Evolutionary conservation across 2,888 invertebrate genomes (phyloP), one percentile per base, ranked within the genome.

Genomic region (Odontomyia ornata): DNA sequence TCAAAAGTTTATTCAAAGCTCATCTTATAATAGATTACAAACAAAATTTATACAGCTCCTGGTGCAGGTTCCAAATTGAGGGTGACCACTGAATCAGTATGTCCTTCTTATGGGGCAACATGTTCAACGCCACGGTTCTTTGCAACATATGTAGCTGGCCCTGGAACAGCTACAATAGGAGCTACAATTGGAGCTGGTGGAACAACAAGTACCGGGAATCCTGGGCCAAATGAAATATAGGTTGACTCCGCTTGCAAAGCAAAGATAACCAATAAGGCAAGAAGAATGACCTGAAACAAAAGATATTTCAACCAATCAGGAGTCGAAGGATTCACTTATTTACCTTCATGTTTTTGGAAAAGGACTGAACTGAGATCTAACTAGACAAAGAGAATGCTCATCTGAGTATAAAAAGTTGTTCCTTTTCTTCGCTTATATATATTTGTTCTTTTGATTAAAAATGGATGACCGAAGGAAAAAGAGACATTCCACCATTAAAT

Each of bases 51-150:
- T 5, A 65, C 9, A 60, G 87, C 87, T 82, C 87, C 87, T 80
- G 87, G 86, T 46, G 87, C 87, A 76, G 87, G 87, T 75, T 85
- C 86, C 21, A 86, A 83, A 82, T 87, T 87, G 77, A 87, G 82
- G 11, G 77, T 75, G 36, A 77, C 65, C n/a, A 73, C 79, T 30
- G 79, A 79, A 27, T 75, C 69, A n/a, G 57, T 43, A 80, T 87
- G 87, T 81, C 86, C 85, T 47, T 87, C 86, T 56, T 86, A 82
- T n/a, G 87, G 86, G 67, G 87, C 87, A 43, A 84, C 83, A 79
- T 87, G 87, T 5, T 86, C 80, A 36, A 87, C 83, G 75, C 87
- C 87, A 79, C 85, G 84, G 69, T 84, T 87, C 56, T 87, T 86
- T 71, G 87, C 87, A 47, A 87, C 86, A 78, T 87, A 87, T 80